Base-by-base conservation (phyloP, 2,113 vertebrate species). In the Colossoma macropomum region DNA sequence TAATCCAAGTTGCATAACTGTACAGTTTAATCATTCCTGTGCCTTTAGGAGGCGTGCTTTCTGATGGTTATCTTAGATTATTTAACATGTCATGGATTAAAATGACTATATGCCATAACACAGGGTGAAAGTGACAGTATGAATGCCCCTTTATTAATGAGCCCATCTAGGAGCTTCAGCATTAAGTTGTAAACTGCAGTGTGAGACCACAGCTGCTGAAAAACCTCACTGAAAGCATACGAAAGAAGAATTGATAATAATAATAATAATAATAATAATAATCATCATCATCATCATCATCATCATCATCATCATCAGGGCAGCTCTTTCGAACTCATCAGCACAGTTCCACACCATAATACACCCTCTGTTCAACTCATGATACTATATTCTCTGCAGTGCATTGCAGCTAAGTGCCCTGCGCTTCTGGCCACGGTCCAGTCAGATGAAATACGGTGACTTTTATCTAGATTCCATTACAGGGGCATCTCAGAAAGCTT, bases 401-500 rank as follows among this genome's bases (percentile, higher is more conserved):
- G 23, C 34, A 60, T 48, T 69, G 82, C 23, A n/a, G 73, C 38
- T 78, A 25, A 76, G 71, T 63, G 32, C 34, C 56, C 56, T 63
- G 59, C 45, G 28, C 65, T 52, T n/a, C 75, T 87, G 86, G 82
- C 79, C 38, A 25, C n/a, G 3, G 30, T 84, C 86, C 86, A 89
- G 83, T 52, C 70, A 45, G 54, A 77, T 88, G 66, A 89, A 84
- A 86, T 86, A 87, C 75, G 74, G 81, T 65, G 70, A 86, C 62
- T 87, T 87, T 84, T 77, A 79, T 79, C 78, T 77, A 62, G 59
- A 85, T 85, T 82, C 87, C 86, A 85, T 86, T 65, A 73, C 79
- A 60, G 25, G 71, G 74, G 68, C 38, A 60, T 86, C 32, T 63
- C 54, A 77, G 52, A 73, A 85, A 81, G 65, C 76, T 72, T 59